Evolutionary conservation across 2,888 invertebrate species (phyloP).

Genomic region (Drosophila quinaria): DNA sequence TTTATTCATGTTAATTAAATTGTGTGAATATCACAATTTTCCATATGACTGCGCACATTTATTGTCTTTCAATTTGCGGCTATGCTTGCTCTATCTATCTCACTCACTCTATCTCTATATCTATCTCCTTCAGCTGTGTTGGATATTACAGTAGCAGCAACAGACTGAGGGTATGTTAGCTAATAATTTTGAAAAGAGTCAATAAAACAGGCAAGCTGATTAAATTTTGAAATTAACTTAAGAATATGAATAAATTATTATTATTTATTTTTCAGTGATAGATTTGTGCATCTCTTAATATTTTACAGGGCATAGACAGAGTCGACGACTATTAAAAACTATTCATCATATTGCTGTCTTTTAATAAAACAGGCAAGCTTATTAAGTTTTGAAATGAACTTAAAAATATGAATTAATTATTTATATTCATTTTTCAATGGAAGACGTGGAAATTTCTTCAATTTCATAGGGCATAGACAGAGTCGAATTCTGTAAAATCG

Average conservation of each 20-base stretch:
- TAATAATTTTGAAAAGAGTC: background rate
- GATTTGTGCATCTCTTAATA: background rate
- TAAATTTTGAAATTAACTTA: no score
- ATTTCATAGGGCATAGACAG: background rate
- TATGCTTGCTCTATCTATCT: slow-evolving; percentile 34
- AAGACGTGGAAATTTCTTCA: background rate
- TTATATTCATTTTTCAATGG: no score
- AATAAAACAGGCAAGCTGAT: background rate
- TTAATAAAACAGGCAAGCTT: no score
- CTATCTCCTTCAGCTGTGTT: background rate
- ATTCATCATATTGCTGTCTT: background rate
- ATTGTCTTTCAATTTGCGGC: slow-evolving; percentile 84
- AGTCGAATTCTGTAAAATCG: background rate
- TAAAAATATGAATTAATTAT: no score
- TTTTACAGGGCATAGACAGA: slow-evolving; percentile 2
- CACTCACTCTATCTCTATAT: background rate
- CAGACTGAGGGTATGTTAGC: background rate
- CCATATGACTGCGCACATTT: slow-evolving; percentile 83
- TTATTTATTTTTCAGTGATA: no score
- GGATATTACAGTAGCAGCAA: background rate
- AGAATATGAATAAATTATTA: no score
- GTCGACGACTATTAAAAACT: slow-evolving; percentile 1
- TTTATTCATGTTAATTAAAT: slow-evolving; percentile 86
- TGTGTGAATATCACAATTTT: slow-evolving; percentile 86
- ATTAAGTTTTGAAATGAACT: no score